A percentile compares a stretch with the other conserved stretches of the same genome.
phyloP scores from a whole-genome alignment of 2,888 invertebrate genomes.

The Eupithecia vulgata region DNA sequence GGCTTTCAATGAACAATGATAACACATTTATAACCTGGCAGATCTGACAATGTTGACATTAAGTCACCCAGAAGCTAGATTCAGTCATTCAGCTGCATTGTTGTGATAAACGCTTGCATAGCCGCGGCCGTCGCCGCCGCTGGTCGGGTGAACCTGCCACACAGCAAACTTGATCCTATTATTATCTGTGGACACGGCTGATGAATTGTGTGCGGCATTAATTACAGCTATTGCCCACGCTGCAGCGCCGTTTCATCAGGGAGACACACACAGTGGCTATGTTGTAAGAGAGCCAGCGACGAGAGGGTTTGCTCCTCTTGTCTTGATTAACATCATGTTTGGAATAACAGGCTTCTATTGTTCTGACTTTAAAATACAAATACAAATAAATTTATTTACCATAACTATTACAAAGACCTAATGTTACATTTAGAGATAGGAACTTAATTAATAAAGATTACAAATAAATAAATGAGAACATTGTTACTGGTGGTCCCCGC shows the following conservation, averaged over 20 bases:
- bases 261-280: conserved; percentile 14
- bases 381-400: too few species aligned
- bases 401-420: too few species aligned
- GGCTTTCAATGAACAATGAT: background rate
- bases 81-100: background rate
- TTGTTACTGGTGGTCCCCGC: too few species aligned
- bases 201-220: conserved; percentile 25
- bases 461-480: too few species aligned
- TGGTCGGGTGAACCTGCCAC: background rate
- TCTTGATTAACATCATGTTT: background rate
- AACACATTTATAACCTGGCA: background rate
- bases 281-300: conserved; percentile 8
- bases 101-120: background rate
- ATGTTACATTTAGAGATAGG: too few species aligned
- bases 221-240: conserved; percentile 26
- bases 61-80: background rate
- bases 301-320: background rate
- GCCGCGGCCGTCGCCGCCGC: background rate
- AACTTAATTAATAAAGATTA: too few species aligned
- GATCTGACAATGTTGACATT: background rate
- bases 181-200: conserved; percentile 25
- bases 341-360: background rate
- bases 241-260: conserved; percentile 19
- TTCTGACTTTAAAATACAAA: too few species aligned
- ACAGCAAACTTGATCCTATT: conserved; percentile 15